Evolutionary conservation across 2,113 vertebrate species (phyloP), one percentile per base, ranked within the genome.

Genomic region (Phocoena sinus): DNA sequence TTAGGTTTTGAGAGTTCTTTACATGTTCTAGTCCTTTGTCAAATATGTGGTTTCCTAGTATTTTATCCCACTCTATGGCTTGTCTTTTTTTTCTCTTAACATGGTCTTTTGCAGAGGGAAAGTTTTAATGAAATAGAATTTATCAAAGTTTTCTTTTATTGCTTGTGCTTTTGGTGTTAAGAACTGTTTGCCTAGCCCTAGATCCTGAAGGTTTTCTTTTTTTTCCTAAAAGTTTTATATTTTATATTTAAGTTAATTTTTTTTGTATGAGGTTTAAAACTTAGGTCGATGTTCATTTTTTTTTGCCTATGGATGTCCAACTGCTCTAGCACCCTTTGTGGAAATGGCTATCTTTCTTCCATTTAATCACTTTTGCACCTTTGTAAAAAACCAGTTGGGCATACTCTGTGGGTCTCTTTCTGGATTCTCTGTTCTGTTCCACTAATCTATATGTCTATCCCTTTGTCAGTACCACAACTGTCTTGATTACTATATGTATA

Each of bases 1-100:
- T 93, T 91, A 63, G n/a, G 13, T 97, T 90, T 90, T 76, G 71
- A 94, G 58, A 73, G 14, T 60, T 53, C 50, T 87, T 86, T 76
- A 76, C 14, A 14, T 67, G 47, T 67, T 67, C 79, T 60, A 21
- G 44, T 80, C 17, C 12, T 93, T 86, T 81, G 47, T 65, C 38
- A 68, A 60, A 60, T 80, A 36, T 56, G n/a, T 90, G 23, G 31
- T 44, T 93, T 81, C 33, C 81, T 86, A n/a, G 36, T 86, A 82
- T 31, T 86, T 81, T 86, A n/a, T 81, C n/a, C 44, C 25, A 31
- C 33, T 86, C 50, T 74, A 8, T 38, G 81, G 33, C 58, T 74
- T 74, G 21, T 67, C 13, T 76, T 93, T 90, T 53, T 12, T 33
- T 85, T 81, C 73, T 65, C 3, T 77, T 76, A 44, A 65, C 31